These are phyloP conservation scores for Andrena flavipes DNA, from an alignment of 2,888 invertebrate species.

Conservation along the genomic window DNA sequence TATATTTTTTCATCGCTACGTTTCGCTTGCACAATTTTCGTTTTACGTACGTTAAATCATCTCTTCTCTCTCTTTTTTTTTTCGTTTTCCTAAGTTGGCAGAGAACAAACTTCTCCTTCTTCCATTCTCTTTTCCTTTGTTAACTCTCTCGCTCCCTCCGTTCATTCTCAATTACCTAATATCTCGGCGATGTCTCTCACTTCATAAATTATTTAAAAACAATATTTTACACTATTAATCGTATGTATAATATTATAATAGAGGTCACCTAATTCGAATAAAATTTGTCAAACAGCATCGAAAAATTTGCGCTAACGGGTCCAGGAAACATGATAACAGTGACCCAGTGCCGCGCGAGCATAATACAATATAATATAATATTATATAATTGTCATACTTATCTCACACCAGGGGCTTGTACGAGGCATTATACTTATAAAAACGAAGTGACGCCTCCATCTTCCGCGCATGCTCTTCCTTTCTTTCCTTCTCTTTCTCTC, in stretches of 20 bases:
- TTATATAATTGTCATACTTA: constrained; percentile 73
- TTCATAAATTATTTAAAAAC: constrained; percentile 82
- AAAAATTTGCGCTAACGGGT: constrained; percentile 75
- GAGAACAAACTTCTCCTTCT: constrained; percentile 62
- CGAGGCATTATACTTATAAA: constrained; percentile 79
- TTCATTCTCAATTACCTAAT: constrained; percentile 62
- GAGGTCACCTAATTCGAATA: constrained; percentile 79
- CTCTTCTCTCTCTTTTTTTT: neutral
- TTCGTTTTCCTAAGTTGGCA: constrained; percentile 54
- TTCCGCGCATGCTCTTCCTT: constrained; percentile 51
- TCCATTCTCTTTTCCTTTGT: constrained; percentile 41
- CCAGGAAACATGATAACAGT: constrained; percentile 82
- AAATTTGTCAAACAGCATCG: constrained; percentile 77
- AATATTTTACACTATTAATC: constrained; percentile 82
- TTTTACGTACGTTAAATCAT: constrained; percentile 42
- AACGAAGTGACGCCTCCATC: constrained; percentile 69
- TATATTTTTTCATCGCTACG: constrained; percentile 36
- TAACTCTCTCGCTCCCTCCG: constrained; percentile 43
- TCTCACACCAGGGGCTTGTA: constrained; percentile 82
- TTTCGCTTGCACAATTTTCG: constrained; percentile 31
- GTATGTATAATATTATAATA: constrained; percentile 79
- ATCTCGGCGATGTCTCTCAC: constrained; percentile 73
- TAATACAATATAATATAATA: constrained; percentile 69
- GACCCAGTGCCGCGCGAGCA: constrained; percentile 77
- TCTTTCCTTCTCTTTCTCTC: neutral